Evolutionary conservation across 1,140 invertebrate genomes (phyloP).

Genomic region (Potamilus streckersoni): DNA sequence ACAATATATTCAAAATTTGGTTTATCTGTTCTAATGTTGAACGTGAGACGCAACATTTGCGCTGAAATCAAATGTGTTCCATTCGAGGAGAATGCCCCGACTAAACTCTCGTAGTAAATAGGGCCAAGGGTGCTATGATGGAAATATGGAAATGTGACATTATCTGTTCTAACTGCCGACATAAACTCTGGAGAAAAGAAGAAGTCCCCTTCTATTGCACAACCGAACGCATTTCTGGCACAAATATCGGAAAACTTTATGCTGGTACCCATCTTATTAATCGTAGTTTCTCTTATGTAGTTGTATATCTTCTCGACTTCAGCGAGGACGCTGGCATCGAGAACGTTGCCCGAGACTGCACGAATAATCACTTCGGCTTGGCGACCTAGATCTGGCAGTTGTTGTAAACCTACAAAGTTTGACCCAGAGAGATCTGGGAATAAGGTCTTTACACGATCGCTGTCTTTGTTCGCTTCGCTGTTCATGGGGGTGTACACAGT

Average conservation of each 20-base stretch:
- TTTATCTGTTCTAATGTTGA: slow-evolving; percentile 1
- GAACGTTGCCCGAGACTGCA: slow-evolving; percentile 15
- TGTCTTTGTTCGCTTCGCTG: neutral
- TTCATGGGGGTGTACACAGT: slow-evolving; percentile 21
- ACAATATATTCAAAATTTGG: slow-evolving; percentile 3
- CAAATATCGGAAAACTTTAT: slow-evolving; percentile 16
- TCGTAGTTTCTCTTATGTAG: neutral
- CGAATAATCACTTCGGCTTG: slow-evolving; percentile 18
- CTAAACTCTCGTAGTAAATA: slow-evolving; percentile 8
- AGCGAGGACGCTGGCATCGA: neutral
- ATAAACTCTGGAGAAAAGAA: slow-evolving; percentile 12
- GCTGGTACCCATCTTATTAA: neutral
- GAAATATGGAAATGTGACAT: slow-evolving; percentile 14
- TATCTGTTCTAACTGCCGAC: neutral
- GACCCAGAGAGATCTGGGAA: slow-evolving; percentile 12
- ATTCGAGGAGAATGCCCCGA: slow-evolving; percentile 2
- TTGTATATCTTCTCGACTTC: slow-evolving; percentile 1
- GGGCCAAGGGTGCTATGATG: neutral
- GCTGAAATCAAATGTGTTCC: neutral
- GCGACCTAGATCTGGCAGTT: slow-evolving; percentile 2
- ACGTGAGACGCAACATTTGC: slow-evolving; percentile 16
- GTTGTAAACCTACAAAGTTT: slow-evolving; percentile 10
- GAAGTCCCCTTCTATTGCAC: slow-evolving; percentile 25
- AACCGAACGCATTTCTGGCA: slow-evolving; percentile 9
- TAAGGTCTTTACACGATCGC: neutral